Conservation (phyloP, 2,888 invertebrate species). For the Euproctis similis region DNA sequence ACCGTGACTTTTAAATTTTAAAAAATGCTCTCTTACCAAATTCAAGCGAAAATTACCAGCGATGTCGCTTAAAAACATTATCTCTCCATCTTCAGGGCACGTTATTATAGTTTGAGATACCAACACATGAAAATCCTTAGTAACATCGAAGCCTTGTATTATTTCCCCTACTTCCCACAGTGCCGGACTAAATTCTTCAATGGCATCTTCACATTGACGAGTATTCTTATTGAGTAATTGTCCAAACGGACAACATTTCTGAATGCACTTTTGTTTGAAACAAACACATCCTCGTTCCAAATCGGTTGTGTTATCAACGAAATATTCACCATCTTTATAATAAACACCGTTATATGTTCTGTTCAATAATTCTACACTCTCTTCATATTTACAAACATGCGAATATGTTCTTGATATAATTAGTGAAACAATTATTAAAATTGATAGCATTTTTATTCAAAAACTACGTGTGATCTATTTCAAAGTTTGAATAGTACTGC, state of each 20-base stretch:
- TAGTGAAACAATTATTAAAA: too few relatives aligned
- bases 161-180: slow-evolving; percentile 1
- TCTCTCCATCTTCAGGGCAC: neutral
- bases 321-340: slow-evolving; percentile 36
- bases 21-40: too few relatives aligned
- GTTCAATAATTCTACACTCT: slow-evolving; percentile 12
- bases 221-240: slow-evolving; percentile 18
- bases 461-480: too few relatives aligned
- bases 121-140: neutral
- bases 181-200: slow-evolving; percentile 1
- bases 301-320: slow-evolving; percentile 23
- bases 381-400: slow-evolving; percentile 9
- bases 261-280: slow-evolving; percentile 32
- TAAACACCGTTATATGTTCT: slow-evolving; percentile 22
- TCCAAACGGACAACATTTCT: slow-evolving; percentile 51
- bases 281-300: slow-evolving; percentile 40
- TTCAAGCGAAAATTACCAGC: too few relatives aligned
- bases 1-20: too few relatives aligned
- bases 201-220: neutral
- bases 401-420: too few relatives aligned
- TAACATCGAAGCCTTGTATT: neutral
- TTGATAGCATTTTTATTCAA: too few relatives aligned
- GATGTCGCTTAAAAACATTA: neutral
- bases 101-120: neutral
- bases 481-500: too few relatives aligned